A percentile compares a stretch with the other conserved stretches of the same genome.
These are phyloP conservation scores for Echinarachnius parma DNA, from an alignment of 53 echinoderm and acorn worm species.

Conservation along the genomic window DNA sequence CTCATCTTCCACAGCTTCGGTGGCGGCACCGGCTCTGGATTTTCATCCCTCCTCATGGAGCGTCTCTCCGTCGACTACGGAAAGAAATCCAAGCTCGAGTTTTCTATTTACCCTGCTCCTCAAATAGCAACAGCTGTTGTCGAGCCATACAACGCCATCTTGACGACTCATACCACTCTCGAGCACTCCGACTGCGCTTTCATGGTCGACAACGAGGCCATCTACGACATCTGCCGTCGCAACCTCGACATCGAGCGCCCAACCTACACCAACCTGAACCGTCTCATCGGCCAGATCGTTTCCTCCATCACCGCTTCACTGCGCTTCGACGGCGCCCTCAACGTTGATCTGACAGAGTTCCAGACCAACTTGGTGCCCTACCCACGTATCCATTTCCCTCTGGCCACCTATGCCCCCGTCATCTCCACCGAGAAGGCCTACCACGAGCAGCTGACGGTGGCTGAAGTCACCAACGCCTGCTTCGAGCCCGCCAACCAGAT, in stretches of 20 bases:
- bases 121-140: too few relatives aligned
- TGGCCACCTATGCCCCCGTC: conserved; percentile 64
- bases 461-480: conserved; percentile 71
- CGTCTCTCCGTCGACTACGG: conserved; percentile 64
- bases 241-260: conserved; percentile 79
- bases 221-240: conserved; percentile 69
- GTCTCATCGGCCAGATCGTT: conserved; percentile 71
- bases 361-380: conserved; percentile 61
- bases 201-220: conserved; percentile 82
- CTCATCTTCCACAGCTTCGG: conserved; percentile 90
- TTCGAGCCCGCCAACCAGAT: conserved; percentile 89
- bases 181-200: conserved; percentile 72
- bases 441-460: conserved; percentile 71
- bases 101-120: conserved; percentile 49
- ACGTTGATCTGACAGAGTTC: conserved; percentile 46
- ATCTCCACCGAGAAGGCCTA: conserved; percentile 68
- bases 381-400: conserved; percentile 72
- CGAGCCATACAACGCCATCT: too few relatives aligned
- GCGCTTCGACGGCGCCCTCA: conserved; percentile 68
- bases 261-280: conserved; percentile 72
- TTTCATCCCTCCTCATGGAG: conserved; percentile 51
- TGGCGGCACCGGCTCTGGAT: conserved; percentile 83
- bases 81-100: conserved; percentile 76
- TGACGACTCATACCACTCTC: too few relatives aligned
- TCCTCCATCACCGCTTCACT: conserved; percentile 77